Evolutionary conservation across 2,797 vertebrate genomes (phyloP).

Genomic region (Epinephelus coioides): DNA sequence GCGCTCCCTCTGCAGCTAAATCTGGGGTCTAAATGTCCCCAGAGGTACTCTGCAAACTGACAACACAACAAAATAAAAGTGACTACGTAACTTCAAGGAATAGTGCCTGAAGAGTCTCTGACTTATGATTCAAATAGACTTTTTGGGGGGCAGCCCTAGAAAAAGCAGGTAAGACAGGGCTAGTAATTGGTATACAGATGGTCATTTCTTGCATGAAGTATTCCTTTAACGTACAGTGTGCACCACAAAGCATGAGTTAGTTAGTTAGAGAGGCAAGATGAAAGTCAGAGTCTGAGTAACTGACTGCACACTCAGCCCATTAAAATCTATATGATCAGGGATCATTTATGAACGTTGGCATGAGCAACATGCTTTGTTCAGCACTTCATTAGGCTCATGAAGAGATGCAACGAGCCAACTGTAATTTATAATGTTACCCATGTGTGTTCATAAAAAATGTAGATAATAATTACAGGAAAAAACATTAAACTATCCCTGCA

Average conservation of each 20-base stretch:
- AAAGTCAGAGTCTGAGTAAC: neutral
- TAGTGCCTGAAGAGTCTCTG: too few relatives aligned
- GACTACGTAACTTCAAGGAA: too few relatives aligned
- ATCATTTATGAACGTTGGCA: slow-evolving; percentile 10
- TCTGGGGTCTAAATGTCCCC: too few relatives aligned
- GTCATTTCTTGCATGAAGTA: too few relatives aligned
- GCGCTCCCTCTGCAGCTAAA: too few relatives aligned
- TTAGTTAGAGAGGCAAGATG: neutral
- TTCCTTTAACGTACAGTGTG: too few relatives aligned
- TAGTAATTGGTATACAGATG: too few relatives aligned
- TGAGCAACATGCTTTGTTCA: slow-evolving; percentile 28
- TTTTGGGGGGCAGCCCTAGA: too few relatives aligned
- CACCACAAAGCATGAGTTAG: neutral
- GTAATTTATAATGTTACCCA: neutral
- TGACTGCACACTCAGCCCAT: neutral
- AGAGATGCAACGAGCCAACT: neutral
- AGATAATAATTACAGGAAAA: neutral
- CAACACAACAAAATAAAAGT: too few relatives aligned
- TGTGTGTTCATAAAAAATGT: neutral
- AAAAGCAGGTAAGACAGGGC: too few relatives aligned
- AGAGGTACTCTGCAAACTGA: too few relatives aligned
- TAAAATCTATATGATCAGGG: slow-evolving; percentile 20
- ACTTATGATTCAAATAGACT: too few relatives aligned
- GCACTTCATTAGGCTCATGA: neutral
- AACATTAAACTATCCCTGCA: neutral